Conservation (phyloP, 2,113 vertebrate species). For the Bos javanicus region DNA sequence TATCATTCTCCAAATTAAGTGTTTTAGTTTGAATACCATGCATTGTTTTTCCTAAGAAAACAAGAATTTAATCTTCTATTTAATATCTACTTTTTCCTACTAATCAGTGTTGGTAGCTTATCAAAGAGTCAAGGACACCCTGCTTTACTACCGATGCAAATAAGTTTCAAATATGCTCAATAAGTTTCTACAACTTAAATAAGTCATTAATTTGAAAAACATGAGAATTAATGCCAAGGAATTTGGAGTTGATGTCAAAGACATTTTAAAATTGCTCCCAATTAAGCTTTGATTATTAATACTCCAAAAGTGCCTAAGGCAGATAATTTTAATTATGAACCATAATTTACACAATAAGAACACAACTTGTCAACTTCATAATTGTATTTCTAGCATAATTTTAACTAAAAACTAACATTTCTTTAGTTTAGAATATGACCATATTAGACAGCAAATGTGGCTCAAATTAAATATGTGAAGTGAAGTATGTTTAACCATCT, state of each 20-base stretch:
- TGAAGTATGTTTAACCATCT: not conserved
- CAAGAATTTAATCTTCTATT: not conserved
- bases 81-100: constrained; percentile 29
- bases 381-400: not conserved
- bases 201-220: constrained; percentile 36
- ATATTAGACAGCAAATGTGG: not conserved
- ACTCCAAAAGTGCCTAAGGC: not conserved
- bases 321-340: not conserved
- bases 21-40: not conserved
- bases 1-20: not conserved
- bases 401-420: not conserved
- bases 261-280: not conserved
- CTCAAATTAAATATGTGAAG: not conserved
- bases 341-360: not conserved
- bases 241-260: not conserved
- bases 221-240: not conserved
- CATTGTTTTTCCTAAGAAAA: not conserved
- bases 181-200: constrained; percentile 11
- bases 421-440: not conserved
- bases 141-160: constrained; percentile 29
- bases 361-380: not conserved
- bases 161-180: not conserved
- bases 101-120: not conserved
- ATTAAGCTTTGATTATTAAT: constrained; percentile 19
- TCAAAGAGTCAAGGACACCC: not conserved